phyloP scores from a whole-genome alignment of 1,140 invertebrate genomes.

The Drosophila erecta region DNA sequence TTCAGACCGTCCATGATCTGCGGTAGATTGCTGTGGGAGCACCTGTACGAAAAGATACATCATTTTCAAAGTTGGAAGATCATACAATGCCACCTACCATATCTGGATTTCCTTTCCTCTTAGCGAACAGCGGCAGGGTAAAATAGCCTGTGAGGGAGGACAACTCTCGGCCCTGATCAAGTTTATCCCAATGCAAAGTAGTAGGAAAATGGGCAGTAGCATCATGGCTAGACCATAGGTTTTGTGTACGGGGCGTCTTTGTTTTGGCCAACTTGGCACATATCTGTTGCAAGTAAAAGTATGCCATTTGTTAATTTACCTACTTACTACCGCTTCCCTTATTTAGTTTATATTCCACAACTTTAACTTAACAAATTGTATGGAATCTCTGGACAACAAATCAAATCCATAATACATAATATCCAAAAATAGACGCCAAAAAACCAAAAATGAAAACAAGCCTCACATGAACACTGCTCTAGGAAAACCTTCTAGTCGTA shows the following conservation, averaged over 20 bases:
- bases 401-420: neutral
- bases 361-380: neutral
- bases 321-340: neutral
- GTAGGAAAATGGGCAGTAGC: conserved; percentile 40
- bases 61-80: neutral
- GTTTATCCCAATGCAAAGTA: conserved; percentile 33
- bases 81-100: conserved; percentile 75
- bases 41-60: conserved; percentile 86
- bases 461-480: conserved; percentile 10
- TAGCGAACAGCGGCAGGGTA: conserved; percentile 85
- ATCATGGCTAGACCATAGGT: conserved; percentile 38
- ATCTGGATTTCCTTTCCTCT: conserved; percentile 85
- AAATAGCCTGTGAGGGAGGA: conserved; percentile 85
- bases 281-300: conserved; percentile 24
- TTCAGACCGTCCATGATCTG: conserved; percentile 90
- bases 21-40: conserved; percentile 92
- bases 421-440: neutral
- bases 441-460: conserved; percentile 16
- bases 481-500: conserved; percentile 2
- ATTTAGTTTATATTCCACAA: neutral
- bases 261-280: conserved; percentile 24
- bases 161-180: conserved; percentile 74
- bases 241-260: neutral
- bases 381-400: neutral
- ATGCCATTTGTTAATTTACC: too few relatives aligned